Evolutionary conservation across 2,797 vertebrate genomes (phyloP).

Genomic region (Pipistrellus nathusii): DNA sequence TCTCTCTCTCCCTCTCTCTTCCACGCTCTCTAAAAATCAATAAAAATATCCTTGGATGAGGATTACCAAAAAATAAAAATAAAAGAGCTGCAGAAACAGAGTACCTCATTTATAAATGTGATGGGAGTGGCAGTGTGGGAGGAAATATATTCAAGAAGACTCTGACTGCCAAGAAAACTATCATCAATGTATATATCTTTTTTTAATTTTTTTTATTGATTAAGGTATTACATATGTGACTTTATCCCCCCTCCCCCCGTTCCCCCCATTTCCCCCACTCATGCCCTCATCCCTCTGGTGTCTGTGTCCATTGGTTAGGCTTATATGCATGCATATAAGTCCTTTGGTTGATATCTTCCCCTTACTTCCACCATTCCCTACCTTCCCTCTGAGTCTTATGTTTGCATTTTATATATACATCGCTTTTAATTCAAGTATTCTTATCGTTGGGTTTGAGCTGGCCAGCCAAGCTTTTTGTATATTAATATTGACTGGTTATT

Average conservation of each 20-base stretch:
- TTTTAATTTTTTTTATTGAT: too few species aligned
- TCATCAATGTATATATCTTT: background rate
- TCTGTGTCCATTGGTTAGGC: too few species aligned
- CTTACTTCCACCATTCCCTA: too few species aligned
- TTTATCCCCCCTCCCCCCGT: too few species aligned
- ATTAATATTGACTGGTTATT: slow-evolving; percentile 65
- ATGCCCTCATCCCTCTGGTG: too few species aligned
- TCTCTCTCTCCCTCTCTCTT: background rate
- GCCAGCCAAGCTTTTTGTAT: slow-evolving; percentile 55
- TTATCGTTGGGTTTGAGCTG: background rate
- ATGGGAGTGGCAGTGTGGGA: too few species aligned
- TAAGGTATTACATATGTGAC: too few species aligned
- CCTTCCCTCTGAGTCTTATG: background rate
- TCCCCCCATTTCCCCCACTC: too few species aligned
- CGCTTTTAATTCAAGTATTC: slow-evolving; percentile 6
- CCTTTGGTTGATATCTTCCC: too few species aligned
- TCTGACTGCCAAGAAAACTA: background rate
- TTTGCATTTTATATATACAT: background rate
- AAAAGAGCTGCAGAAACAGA: background rate
- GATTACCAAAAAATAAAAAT: background rate
- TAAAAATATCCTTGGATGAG: background rate
- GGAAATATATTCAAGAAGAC: background rate
- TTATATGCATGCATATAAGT: too few species aligned
- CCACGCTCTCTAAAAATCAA: background rate
- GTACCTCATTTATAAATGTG: background rate